phyloP scores from a whole-genome alignment of 2,113 vertebrate species.

The Engraulis encrasicolus region DNA sequence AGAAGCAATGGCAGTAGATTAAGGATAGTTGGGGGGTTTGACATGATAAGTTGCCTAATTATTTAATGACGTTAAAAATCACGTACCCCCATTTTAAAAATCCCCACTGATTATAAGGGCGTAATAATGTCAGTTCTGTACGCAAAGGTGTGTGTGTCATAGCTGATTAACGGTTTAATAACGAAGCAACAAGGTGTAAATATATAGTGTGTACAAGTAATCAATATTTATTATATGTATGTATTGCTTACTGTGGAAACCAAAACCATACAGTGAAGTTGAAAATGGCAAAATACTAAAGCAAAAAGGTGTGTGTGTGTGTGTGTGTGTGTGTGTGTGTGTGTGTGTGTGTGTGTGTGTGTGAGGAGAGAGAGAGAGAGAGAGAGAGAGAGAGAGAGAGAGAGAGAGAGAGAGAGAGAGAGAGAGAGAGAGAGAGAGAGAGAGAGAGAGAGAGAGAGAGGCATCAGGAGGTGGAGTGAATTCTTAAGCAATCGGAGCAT shows the following conservation, averaged over 20 bases:
- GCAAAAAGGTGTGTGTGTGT: neutral
- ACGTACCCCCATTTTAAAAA: too few species aligned
- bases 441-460: neutral
- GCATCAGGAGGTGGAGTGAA: too few species aligned
- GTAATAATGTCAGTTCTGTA: neutral
- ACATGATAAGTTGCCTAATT: too few species aligned
- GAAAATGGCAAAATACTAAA: too few species aligned
- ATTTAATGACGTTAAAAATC: too few species aligned
- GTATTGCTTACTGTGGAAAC: too few species aligned
- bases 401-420: neutral
- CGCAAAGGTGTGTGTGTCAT: neutral
- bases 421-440: neutral
- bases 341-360: constrained; percentile 8
- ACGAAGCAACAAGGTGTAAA: neutral
- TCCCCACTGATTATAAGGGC: neutral
- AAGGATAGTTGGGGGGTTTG: too few species aligned
- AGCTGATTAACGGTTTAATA: neutral
- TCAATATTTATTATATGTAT: too few species aligned
- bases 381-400: neutral
- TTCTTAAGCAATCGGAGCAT: neutral
- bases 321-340: neutral
- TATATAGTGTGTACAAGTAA: neutral
- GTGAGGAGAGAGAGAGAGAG: too few species aligned
- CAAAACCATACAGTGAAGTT: too few species aligned
- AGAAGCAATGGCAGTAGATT: too few species aligned